A percentile compares a stretch with the other conserved stretches of the same genome.
phyloP scores from a whole-genome alignment of 2,888 invertebrate genomes.

The Dascillus cervinus region DNA sequence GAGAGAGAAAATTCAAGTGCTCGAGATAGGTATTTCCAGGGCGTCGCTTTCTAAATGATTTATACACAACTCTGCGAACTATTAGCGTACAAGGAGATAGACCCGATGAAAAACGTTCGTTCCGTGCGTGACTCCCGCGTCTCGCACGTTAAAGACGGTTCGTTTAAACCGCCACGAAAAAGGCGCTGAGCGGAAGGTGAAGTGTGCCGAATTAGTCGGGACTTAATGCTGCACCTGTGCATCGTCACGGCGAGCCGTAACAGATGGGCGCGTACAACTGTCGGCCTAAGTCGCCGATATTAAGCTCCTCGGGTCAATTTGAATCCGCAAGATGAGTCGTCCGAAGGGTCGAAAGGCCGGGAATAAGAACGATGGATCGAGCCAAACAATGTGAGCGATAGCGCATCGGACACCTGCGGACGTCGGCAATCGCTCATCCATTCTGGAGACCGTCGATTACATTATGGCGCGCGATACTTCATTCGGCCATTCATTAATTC shows the following conservation, averaged over 20 bases:
- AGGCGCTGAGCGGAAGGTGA: conserved; percentile 3
- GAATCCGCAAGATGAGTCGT: conserved; percentile 10
- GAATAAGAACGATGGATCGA: conserved; percentile 16
- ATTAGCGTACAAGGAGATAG: too few relatives aligned
- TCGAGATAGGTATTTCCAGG: too few relatives aligned
- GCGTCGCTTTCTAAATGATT: too few relatives aligned
- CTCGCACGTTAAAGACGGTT: conserved; percentile 6
- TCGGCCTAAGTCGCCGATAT: conserved; percentile 9
- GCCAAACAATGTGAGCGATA: conserved; percentile 29
- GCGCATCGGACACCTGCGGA: conserved; percentile 28
- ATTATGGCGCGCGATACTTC: conserved; percentile 26
- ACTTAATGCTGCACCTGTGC: conserved; percentile 19
- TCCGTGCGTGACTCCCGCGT: conserved; percentile 12
- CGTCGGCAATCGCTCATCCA: conserved; percentile 29
- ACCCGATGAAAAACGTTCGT: conserved; percentile 6
- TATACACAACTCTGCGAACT: too few relatives aligned
- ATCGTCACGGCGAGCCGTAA: conserved; percentile 20
- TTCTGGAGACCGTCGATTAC: conserved; percentile 27
- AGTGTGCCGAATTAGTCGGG: conserved; percentile 16
- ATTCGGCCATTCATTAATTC: conserved; percentile 23
- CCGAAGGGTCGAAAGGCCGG: conserved; percentile 15
- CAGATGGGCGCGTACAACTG: conserved; percentile 12
- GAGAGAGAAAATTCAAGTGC: too few relatives aligned
- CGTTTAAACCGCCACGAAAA: conserved; percentile 6
- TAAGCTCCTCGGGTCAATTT: conserved; percentile 10